Evolutionary conservation across 2,888 invertebrate genomes (phyloP), one percentile per base, ranked within the genome.

Genomic region (Epirrita christyi): DNA sequence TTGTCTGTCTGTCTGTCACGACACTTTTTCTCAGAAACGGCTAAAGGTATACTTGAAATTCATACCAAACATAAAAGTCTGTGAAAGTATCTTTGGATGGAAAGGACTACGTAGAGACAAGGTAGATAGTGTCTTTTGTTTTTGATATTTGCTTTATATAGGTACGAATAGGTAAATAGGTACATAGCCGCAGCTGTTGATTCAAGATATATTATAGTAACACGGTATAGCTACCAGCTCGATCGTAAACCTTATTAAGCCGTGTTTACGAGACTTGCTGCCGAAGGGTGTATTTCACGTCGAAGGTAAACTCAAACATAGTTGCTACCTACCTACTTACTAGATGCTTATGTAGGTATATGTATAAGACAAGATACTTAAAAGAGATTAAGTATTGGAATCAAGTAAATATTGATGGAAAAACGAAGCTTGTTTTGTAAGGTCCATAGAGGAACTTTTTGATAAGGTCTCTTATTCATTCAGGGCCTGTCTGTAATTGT

Each of bases 171-270:
- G 9, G 9, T 32, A 5, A 6, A 5, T 32, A 32, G 32, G 2
- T 29, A 29, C 28, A 6, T 32, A 32, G 32, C 7, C 8, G 7
- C 8, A 32, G 32, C 2, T 32, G 50, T 51, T 56, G 53, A 63
- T 65, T 41, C 40, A 28, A 54, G 54, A 57, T 50, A 58, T 38
- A 62, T n/a, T n/a, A n/a, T n/a, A n/a, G n/a, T n/a, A 29, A 11
- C 41, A 40, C 10, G 42, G 45, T 50, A 37, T 15, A 45, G 43
- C 47, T 52, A 50, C 13, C 34, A 51, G 11, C 34, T 28, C 38
- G 34, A 48, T 53, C 29, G 45, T 53, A 57, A 63, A 57, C 46
- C 53, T 51, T 55, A 55, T 21, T 21, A 21, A 21, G 21, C 43
- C 47, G 45, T 55, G 48, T 58, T 59, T 55, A 57, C 36, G 47